Evolutionary conservation across 92 coral and sea anemone genomes (phyloP).

Genomic region (Siderastrea siderea): DNA sequence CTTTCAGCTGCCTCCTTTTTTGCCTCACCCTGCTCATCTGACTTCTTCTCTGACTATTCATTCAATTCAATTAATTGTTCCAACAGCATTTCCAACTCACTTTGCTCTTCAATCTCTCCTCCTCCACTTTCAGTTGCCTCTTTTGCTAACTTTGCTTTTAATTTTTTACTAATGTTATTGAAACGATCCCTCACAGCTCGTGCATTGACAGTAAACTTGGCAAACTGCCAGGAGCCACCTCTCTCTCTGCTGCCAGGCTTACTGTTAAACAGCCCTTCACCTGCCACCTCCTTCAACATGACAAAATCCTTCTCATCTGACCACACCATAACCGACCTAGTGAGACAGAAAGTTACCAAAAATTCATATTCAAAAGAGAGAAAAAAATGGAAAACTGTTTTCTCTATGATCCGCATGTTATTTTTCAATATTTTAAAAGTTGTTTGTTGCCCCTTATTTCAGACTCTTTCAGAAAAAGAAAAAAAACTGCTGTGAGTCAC

Average conservation of each 20-base stretch:
- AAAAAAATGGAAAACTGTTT: too few relatives aligned
- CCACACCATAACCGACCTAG: conserved; percentile 2
- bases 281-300: not conserved
- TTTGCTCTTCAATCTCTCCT: conserved; percentile 14
- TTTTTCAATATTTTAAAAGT: too few relatives aligned
- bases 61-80: conserved; percentile 8
- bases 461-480: too few relatives aligned
- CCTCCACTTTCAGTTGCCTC: not conserved
- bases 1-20: conserved; percentile 8
- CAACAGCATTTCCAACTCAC: conserved; percentile 17
- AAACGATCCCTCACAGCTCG: not conserved
- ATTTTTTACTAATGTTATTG: not conserved
- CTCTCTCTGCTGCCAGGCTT: not conserved
- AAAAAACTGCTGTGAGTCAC: too few relatives aligned
- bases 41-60: conserved; percentile 7
- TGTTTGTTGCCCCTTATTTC: too few relatives aligned
- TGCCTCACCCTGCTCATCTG: conserved; percentile 19
- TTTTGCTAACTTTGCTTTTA: not conserved
- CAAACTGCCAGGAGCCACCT: not conserved
- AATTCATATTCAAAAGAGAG: too few relatives aligned
- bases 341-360: too few relatives aligned
- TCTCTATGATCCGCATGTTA: too few relatives aligned
- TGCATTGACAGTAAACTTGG: not conserved
- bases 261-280: not conserved
- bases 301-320: not conserved